Base-by-base conservation (phyloP, 2,113 vertebrate genomes). In the Propithecus coquereli region DNA sequence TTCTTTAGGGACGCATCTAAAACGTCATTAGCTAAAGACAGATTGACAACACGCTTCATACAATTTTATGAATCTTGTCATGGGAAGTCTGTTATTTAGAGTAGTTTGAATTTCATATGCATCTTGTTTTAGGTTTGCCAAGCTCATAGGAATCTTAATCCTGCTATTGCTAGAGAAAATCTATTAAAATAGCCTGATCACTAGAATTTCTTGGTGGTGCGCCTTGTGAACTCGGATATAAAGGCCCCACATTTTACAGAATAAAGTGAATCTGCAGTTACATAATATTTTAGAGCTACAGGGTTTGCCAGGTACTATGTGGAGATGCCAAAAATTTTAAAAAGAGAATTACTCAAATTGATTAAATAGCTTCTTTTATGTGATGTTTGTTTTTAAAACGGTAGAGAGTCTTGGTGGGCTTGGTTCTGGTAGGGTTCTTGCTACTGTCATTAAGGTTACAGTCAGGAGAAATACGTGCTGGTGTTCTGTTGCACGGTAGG, bases 1-100 rank as follows among this genome's bases (percentile, higher is more conserved):
- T 91, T 95, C 94, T 97, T 85, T 74, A 76, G 96, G 85, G 95
- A 95, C 79, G 59, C 76, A 94, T 87, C 94, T 82, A 47, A 80
- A 92, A 94, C 89, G 12, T 47, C 40, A 81, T 71, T 85, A 73
- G 77, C 77, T 82, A 74, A 88, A 90, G 96, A 94, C 86, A 86
- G 90, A 81, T 47, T 89, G 81, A 94, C 71, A 92, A 20, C 0
- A 50, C 22, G 20, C 80, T 70, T 63, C 86, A 47, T 66, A 65
- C 27, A 47, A 25, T 82, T 71, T 91, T 83, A 66, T 73, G 61
- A 88, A 43, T 87, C 84, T 92, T 91, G 68, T 68, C 86, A 12
- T 81, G 63, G 52, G 65, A 82, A 93, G 27, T 37, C 77, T 61
- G 63, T 63, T 95, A 63, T 91, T 59, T 74, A 54, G n/a, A 74